These are phyloP conservation scores for Quadroppia sp. DNA, from an alignment of 2,888 invertebrate genomes.

Conservation along the genomic window DNA sequence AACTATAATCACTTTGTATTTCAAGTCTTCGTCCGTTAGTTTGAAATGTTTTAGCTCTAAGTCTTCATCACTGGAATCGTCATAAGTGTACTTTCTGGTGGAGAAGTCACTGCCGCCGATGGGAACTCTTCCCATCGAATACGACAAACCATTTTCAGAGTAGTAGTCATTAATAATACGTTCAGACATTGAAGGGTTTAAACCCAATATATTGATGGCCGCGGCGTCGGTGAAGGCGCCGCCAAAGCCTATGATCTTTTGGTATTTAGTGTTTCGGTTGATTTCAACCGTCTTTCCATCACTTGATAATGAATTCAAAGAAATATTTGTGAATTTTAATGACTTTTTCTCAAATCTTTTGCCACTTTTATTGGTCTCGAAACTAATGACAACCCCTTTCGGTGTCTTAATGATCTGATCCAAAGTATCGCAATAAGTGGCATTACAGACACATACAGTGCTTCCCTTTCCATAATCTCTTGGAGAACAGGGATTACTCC, in stretches of 20 bases:
- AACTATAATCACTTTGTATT: slow-evolving; percentile 67
- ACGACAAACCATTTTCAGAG: slow-evolving; percentile 63
- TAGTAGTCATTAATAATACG: slow-evolving; percentile 57
- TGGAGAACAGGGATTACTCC: background rate
- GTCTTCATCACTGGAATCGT: slow-evolving; percentile 60
- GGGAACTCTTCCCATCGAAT: slow-evolving; percentile 72
- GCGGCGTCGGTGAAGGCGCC: slow-evolving; percentile 73
- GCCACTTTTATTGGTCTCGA: background rate
- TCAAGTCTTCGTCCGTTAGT: slow-evolving; percentile 64
- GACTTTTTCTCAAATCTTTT: too few species aligned
- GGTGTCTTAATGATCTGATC: slow-evolving; percentile 50
- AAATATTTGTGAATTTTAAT: too few species aligned
- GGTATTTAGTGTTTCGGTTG: slow-evolving; percentile 54
- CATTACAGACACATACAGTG: slow-evolving; percentile 64
- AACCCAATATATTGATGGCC: slow-evolving; percentile 66
- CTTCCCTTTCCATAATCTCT: background rate
- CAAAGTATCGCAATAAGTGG: slow-evolving; percentile 63
- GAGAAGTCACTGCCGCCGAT: slow-evolving; percentile 85
- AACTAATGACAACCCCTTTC: background rate
- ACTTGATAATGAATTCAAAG: too few species aligned
- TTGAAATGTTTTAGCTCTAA: slow-evolving; percentile 60
- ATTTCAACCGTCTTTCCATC: too few species aligned
- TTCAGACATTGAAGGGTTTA: slow-evolving; percentile 55
- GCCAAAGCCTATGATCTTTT: slow-evolving; percentile 74
- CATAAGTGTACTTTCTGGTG: slow-evolving; percentile 71